Conservation (phyloP, 2,888 invertebrate genomes). For the Drosophila borborema region DNA sequence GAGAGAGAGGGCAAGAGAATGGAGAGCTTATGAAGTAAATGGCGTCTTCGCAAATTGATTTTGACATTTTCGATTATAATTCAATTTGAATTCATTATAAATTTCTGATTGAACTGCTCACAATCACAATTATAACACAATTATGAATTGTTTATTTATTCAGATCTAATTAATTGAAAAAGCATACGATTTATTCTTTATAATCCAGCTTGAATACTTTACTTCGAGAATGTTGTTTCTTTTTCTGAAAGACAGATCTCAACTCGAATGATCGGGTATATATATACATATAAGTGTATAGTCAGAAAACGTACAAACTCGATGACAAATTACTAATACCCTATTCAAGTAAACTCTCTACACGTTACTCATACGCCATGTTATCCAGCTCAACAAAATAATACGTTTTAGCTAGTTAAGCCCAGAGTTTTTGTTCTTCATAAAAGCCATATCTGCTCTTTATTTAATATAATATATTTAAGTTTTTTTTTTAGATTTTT, state of each 20-base stretch:
- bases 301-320: neutral
- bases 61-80: constrained; percentile 45
- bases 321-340: neutral
- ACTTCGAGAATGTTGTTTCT: neutral
- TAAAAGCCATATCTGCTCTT: neutral
- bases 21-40: neutral
- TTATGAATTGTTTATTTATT: neutral
- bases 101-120: constrained; percentile 32
- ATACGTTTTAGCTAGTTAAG: neutral
- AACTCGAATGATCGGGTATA: neutral
- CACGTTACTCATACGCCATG: constrained; percentile 39
- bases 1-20: neutral
- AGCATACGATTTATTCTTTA: neutral
- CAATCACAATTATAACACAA: constrained; percentile 9
- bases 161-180: neutral
- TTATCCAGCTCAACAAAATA: too few species aligned
- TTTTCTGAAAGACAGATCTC: neutral
- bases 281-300: neutral
- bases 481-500: neutral
- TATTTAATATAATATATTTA: too few species aligned
- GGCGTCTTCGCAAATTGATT: constrained; percentile 37
- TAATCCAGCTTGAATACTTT: neutral
- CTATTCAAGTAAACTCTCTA: neutral
- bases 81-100: constrained; percentile 46
- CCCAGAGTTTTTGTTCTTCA: neutral